A percentile compares a stretch with the other conserved stretches of the same genome.
Evolutionary conservation across 2,888 invertebrate genomes (phyloP).

Genomic region (Sycophila texana): DNA sequence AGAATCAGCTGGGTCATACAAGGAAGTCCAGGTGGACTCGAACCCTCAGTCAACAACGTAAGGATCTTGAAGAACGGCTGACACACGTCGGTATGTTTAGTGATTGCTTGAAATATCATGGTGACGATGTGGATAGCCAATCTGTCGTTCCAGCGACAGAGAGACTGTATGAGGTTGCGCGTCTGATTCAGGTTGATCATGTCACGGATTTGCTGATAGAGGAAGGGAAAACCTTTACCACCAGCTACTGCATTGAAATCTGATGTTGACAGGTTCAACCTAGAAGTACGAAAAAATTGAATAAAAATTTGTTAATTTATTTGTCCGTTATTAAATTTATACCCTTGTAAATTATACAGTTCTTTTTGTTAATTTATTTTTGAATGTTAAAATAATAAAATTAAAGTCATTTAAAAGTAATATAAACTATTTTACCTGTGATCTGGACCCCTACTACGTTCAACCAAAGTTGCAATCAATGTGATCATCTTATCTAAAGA

Average conservation of each 20-base stretch:
- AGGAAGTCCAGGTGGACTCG: conserved; percentile 88
- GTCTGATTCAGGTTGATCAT: conserved; percentile 94
- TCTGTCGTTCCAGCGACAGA: conserved; percentile 93
- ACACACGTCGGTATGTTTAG: conserved; percentile 93
- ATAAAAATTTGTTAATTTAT: too few relatives aligned
- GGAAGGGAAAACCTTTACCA: conserved; percentile 94
- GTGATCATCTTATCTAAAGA: conserved; percentile 97
- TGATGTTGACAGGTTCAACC: conserved; percentile 84
- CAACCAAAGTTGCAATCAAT: conserved; percentile 90
- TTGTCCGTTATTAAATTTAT: too few relatives aligned
- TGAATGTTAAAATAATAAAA: not conserved
- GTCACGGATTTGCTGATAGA: conserved; percentile 96
- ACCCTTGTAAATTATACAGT: too few relatives aligned
- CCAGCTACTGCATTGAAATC: conserved; percentile 91
- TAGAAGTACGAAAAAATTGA: conserved; percentile 58
- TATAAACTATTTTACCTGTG: conserved; percentile 72
- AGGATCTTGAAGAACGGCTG: conserved; percentile 95
- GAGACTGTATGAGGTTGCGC: conserved; percentile 91
- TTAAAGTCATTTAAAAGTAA: not conserved
- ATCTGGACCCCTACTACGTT: conserved; percentile 88
- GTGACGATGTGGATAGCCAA: conserved; percentile 91
- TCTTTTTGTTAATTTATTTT: not conserved
- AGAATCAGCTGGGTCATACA: conserved; percentile 94
- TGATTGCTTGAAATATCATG: conserved; percentile 93
- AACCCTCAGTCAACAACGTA: conserved; percentile 90